A percentile compares a stretch with the other conserved stretches of the same genome.
Evolutionary conservation across 1,140 invertebrate species (phyloP).

Genomic region (Trichomalopsis sarcophagae): DNA sequence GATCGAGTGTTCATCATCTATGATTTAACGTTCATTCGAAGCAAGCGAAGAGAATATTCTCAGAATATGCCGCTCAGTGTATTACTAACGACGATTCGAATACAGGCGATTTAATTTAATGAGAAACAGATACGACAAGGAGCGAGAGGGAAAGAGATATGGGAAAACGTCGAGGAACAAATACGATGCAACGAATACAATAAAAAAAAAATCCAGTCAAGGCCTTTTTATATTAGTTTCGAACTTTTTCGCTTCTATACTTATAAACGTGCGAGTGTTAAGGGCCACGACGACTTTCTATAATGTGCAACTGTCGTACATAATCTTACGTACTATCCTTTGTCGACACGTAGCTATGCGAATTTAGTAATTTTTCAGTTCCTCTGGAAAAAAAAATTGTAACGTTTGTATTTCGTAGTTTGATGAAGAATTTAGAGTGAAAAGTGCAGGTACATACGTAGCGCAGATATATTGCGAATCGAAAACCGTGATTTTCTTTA

Average conservation of each 20-base stretch:
- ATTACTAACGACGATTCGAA: not conserved
- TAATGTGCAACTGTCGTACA: not conserved
- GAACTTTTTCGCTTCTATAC: slow-evolving; percentile 12
- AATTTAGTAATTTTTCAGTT: not conserved
- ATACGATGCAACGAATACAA: slow-evolving; percentile 45
- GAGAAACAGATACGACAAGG: not conserved
- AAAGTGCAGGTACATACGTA: not conserved
- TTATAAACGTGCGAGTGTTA: not conserved
- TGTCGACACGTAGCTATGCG: not conserved
- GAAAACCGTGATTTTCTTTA: not conserved
- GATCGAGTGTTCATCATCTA: not conserved
- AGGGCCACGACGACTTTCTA: not conserved
- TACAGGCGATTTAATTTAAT: not conserved
- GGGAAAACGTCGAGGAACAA: slow-evolving; percentile 14
- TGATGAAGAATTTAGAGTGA: not conserved
- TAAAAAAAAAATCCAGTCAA: slow-evolving; percentile 22
- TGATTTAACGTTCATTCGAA: not conserved
- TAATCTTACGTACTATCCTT: slow-evolving; percentile 7
- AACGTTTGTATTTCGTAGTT: slow-evolving; percentile 6
- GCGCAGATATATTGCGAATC: not conserved
- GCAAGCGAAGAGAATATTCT: not conserved
- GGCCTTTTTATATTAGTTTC: slow-evolving; percentile 29
- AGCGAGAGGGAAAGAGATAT: not conserved
- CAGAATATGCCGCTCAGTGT: not conserved
- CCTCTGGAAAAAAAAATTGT: not conserved